Conservation (phyloP, 2,888 invertebrate species). For the Cantharis rustica region DNA sequence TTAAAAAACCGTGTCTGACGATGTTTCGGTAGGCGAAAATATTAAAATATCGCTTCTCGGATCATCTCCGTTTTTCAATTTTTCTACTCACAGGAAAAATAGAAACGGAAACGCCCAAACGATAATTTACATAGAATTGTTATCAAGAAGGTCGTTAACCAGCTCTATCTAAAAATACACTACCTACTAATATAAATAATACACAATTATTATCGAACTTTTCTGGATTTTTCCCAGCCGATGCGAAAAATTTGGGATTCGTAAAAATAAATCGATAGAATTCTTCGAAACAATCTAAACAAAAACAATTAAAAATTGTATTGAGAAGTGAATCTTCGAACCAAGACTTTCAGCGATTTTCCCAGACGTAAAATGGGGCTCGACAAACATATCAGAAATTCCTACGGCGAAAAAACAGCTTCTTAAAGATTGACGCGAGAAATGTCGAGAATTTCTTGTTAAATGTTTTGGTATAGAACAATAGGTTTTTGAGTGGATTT, state of each 20-base stretch:
- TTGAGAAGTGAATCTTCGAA: neutral
- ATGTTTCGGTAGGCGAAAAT: neutral
- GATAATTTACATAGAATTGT: conserved; percentile 1
- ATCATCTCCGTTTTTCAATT: neutral
- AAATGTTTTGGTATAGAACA: neutral
- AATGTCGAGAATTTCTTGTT: conserved; percentile 3
- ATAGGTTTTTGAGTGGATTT: neutral
- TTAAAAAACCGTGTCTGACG: neutral
- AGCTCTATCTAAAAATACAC: neutral
- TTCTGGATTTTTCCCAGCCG: neutral
- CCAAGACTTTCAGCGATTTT: neutral
- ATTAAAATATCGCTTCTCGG: neutral
- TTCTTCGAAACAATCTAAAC: neutral
- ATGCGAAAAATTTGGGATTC: neutral
- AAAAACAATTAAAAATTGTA: neutral
- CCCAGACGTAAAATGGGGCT: conserved; percentile 4
- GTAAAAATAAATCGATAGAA: neutral
- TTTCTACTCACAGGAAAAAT: conserved; percentile 1
- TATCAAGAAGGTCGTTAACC: conserved; percentile 1
- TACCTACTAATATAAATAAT: neutral
- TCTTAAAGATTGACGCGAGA: conserved; percentile 11
- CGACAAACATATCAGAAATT: conserved; percentile 11
- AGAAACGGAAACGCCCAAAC: conserved; percentile 1
- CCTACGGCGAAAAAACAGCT: conserved; percentile 7
- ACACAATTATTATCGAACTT: neutral